These are phyloP conservation scores for Phymastichus coffea DNA, from an alignment of 1,140 invertebrate species.

Conservation along the genomic window DNA sequence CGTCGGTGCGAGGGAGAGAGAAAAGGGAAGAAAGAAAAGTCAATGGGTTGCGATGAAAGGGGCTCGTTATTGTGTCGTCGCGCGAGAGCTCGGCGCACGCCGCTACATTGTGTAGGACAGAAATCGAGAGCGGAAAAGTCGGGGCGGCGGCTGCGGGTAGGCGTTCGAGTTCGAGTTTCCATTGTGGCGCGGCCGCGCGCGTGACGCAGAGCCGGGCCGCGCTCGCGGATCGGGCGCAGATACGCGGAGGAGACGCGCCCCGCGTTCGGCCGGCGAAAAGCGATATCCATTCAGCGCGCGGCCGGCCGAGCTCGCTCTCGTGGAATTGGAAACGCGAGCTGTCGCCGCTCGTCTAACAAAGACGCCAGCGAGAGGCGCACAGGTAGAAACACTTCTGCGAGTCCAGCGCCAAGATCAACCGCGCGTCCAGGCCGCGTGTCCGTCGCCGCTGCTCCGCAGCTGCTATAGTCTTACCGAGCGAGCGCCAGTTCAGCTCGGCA, in stretches of 20 bases:
- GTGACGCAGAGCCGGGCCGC: too few relatives aligned
- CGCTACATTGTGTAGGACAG: too few relatives aligned
- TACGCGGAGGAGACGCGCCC: too few relatives aligned
- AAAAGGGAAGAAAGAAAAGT: too few relatives aligned
- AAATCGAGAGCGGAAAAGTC: slow-evolving; percentile 28
- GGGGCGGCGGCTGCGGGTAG: slow-evolving; percentile 3
- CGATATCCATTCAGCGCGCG: slow-evolving; percentile 39
- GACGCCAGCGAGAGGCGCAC: slow-evolving; percentile 32
- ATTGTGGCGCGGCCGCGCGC: slow-evolving; percentile 18
- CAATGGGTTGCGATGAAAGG: neutral
- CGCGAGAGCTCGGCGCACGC: slow-evolving; percentile 1
- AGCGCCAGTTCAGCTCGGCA: too few relatives aligned
- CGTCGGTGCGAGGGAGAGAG: too few relatives aligned
- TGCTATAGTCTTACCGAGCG: too few relatives aligned
- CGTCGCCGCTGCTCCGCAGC: too few relatives aligned
- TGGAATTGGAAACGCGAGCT: slow-evolving; percentile 42
- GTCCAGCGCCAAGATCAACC: slow-evolving; percentile 32
- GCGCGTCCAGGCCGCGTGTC: neutral
- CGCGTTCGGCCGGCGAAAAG: slow-evolving; percentile 39
- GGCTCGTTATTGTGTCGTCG: slow-evolving; percentile 10
- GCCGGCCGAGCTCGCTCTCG: slow-evolving; percentile 20
- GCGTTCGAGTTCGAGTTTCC: slow-evolving; percentile 27
- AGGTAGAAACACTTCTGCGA: slow-evolving; percentile 50
- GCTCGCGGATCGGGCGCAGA: too few relatives aligned
- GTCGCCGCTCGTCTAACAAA: slow-evolving; percentile 34